Percentiles rank a stretch among this genome's conserved stretches.
Conservation (phyloP, 2,888 invertebrate genomes). For the Bursaphelenchus okinawaensis region DNA sequence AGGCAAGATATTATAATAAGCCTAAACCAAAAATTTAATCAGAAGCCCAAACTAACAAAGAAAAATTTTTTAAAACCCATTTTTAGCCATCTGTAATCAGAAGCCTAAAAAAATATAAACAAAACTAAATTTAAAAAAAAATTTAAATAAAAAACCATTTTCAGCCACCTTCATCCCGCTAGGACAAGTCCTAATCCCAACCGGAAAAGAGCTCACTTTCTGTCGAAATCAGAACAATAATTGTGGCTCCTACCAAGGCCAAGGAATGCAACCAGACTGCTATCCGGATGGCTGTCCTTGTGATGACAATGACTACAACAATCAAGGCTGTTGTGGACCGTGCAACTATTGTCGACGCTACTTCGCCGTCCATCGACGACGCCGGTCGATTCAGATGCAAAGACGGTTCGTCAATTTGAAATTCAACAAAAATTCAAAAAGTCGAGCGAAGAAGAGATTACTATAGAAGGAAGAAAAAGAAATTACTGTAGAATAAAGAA, state of each 20-base stretch:
- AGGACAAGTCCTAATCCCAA: constrained; percentile 18
- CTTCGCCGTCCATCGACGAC: not conserved
- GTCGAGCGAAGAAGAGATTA: too few species aligned
- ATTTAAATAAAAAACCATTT: too few species aligned
- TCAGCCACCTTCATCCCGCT: constrained; percentile 19
- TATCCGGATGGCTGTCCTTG: not conserved
- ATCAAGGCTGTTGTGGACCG: not conserved
- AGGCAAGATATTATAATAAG: too few species aligned
- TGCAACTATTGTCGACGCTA: not conserved
- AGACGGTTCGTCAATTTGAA: not conserved
- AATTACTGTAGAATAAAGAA: too few species aligned
- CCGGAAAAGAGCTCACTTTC: constrained; percentile 15
- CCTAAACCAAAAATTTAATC: too few species aligned
- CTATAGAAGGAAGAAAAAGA: too few species aligned
- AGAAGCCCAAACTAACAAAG: too few species aligned
- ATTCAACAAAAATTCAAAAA: too few species aligned
- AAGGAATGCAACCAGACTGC: not conserved
- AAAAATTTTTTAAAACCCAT: too few species aligned
- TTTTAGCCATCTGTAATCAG: too few species aligned
- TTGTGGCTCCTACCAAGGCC: not conserved
- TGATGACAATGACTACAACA: not conserved
- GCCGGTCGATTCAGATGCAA: not conserved
- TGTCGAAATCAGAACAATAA: not conserved
- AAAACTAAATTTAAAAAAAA: too few species aligned
- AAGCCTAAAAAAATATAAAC: too few species aligned